Base-by-base conservation (phyloP, 2,797 vertebrate species). In the Crotalus adamanteus region DNA sequence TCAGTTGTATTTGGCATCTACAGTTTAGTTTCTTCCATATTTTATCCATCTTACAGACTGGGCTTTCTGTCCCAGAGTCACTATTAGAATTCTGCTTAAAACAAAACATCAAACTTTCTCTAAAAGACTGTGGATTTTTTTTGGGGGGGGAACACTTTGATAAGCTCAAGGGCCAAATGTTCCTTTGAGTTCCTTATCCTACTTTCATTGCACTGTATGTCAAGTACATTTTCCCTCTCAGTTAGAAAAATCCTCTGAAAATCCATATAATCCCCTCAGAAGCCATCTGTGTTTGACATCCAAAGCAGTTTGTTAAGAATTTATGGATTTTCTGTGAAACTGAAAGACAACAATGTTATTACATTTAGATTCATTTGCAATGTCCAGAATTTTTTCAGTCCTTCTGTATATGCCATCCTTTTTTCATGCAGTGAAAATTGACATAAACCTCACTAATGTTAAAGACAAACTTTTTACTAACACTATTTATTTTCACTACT, bases 271-370 rank as follows among this genome's bases (percentile, higher is more conserved):
- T 73, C 89, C n/a, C 69, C 55, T 73, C 65, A 56, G n/a, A 73
- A 55, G 31, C n/a, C n/a, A 42, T 90, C 89, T 90, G 51, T 78
- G 56, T 90, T 78, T 90, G 53, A 90, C 53, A 37, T 78, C 89
- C 63, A 53, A 90, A 51, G 53, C 47, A 53, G 26, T 53, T 51
- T 20, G 16, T 69, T 55, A 69, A 51, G 88, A 55, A 51, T 69
- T 28, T 22, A 31, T 69, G 61, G 78, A 83, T 83, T 83, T 83
- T 53, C 61, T 69, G 26, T 63, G 53, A 63, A 90, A 55, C 18
- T 16, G 61, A 53, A 90, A 90, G 61, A 90, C 42, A 90, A 51
- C 26, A n/a, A 89, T 55, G 47, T 51, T 69, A 53, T 51, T 65
- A n/a, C 61, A 65, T 53, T 83, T 65, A 18, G 60, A 53, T 89